Evolutionary conservation across 1,140 invertebrate species (phyloP).

Genomic region (Bombus pascuorum): DNA sequence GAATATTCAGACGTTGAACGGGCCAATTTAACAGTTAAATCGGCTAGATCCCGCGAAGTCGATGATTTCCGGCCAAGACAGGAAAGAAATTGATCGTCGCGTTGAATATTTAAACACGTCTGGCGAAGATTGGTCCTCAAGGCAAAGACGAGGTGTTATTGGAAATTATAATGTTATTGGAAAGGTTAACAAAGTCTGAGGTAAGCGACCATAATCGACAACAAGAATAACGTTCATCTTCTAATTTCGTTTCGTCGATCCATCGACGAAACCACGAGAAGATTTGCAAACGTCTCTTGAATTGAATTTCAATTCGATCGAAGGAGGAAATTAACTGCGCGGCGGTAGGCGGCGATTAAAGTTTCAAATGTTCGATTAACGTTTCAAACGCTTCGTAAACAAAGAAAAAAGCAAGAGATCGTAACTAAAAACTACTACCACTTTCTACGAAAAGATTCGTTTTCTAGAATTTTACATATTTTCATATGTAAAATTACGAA

Average conservation of each 20-base stretch:
- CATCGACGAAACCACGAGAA: background rate
- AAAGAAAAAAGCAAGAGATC: no score
- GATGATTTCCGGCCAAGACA: constrained; percentile 3
- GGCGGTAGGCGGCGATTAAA: no score
- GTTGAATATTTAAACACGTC: constrained; percentile 3
- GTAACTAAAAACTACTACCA: no score
- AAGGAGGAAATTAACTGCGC: no score
- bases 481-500: no score
- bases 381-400: no score
- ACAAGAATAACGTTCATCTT: background rate
- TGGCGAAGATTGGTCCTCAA: background rate
- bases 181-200: constrained; percentile 20
- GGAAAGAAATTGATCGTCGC: background rate
- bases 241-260: background rate
- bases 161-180: background rate
- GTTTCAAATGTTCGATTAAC: no score
- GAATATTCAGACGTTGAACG: background rate
- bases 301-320: background rate
- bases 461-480: no score
- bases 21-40: constrained; percentile 9
- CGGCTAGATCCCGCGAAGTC: constrained; percentile 3
- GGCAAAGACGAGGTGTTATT: background rate
- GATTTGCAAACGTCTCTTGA: no score
- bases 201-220: constrained; percentile 20
- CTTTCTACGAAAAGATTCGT: no score